These are phyloP conservation scores for Andrena dorsata DNA, from an alignment of 2,888 invertebrate genomes.

Conservation along the genomic window DNA sequence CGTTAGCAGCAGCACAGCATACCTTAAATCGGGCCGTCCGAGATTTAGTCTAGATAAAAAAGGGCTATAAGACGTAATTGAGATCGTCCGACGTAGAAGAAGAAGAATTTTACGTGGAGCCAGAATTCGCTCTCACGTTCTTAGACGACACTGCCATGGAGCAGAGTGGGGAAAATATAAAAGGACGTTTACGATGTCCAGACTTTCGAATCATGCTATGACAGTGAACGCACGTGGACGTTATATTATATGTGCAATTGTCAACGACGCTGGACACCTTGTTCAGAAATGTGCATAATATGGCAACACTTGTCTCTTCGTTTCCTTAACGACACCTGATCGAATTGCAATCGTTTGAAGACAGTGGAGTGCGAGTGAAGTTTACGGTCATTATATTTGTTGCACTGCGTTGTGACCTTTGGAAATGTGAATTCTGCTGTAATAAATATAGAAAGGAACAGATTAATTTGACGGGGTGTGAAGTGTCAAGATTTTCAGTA, in stretches of 20 bases:
- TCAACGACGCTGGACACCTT: not conserved
- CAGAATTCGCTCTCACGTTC: conserved; percentile 42
- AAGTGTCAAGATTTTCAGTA: not conserved
- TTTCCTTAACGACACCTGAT: not conserved
- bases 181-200: conserved; percentile 61
- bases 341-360: not conserved
- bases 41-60: conserved; percentile 32
- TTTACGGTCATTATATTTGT: not conserved
- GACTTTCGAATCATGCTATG: conserved; percentile 53
- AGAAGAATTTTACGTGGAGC: not conserved
- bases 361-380: not conserved
- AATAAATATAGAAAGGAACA: not conserved
- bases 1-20: not conserved
- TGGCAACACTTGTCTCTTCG: not conserved
- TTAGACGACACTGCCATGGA: not conserved
- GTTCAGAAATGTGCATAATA: conserved; percentile 4
- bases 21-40: not conserved
- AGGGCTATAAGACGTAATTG: conserved; percentile 2
- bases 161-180: conserved; percentile 75
- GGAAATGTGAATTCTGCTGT: not conserved
- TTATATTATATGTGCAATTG: not conserved
- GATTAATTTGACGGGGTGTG: not conserved
- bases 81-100: not conserved
- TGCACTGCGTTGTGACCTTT: not conserved
- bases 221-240: conserved; percentile 11